phyloP scores from a whole-genome alignment of 2,888 invertebrate species.

The Podotricha telesiphe region DNA sequence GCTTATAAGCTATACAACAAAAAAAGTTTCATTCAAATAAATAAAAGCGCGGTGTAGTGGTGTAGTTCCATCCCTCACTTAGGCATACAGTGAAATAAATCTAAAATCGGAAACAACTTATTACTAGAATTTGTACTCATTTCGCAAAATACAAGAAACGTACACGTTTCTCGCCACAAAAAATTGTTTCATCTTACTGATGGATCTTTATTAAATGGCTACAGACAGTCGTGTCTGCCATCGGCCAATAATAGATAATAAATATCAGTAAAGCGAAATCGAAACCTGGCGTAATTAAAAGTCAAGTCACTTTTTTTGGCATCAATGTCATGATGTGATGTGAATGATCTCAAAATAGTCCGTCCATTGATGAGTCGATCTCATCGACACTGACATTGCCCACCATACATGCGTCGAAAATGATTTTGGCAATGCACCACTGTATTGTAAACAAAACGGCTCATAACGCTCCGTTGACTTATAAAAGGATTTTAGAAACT shows the following conservation, averaged over 20 bases:
- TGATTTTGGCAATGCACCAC: constrained; percentile 65
- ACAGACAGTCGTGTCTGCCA: background rate
- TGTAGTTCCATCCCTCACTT: too few relatives aligned
- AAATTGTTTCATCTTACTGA: background rate
- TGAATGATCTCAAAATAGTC: constrained; percentile 67
- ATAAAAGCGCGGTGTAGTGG: too few relatives aligned
- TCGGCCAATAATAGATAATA: background rate
- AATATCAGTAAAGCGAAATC: constrained; percentile 13
- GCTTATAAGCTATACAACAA: too few relatives aligned
- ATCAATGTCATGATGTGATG: constrained; percentile 56
- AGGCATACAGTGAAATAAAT: too few relatives aligned
- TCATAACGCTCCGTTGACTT: constrained; percentile 33
- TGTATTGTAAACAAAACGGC: constrained; percentile 47
- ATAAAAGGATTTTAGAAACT: constrained; percentile 32
- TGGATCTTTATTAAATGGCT: background rate
- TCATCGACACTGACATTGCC: constrained; percentile 78
- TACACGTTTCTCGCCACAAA: background rate
- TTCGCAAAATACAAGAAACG: background rate
- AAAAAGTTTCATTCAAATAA: too few relatives aligned
- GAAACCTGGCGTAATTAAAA: constrained; percentile 53
- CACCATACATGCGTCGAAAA: constrained; percentile 48
- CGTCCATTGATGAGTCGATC: constrained; percentile 72
- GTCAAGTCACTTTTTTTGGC: constrained; percentile 66
- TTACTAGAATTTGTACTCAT: too few relatives aligned
- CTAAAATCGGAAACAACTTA: background rate